These are phyloP conservation scores for Chelonus insularis DNA, from an alignment of 1,140 invertebrate species.

Conservation along the genomic window DNA sequence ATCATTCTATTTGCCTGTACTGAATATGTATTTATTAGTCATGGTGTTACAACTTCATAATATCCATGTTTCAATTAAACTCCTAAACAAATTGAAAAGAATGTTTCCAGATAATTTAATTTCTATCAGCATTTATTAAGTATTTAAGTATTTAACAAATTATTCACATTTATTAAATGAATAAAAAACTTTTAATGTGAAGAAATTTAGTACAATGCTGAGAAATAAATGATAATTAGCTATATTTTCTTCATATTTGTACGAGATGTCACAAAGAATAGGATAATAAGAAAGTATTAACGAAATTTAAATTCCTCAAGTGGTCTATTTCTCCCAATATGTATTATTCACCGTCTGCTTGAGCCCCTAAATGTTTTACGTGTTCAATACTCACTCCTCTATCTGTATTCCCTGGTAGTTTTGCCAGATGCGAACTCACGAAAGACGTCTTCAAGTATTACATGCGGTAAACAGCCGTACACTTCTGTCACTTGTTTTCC, in stretches of 20 bases:
- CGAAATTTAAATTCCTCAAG: slow-evolving; percentile 59
- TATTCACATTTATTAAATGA: too few species aligned
- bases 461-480: neutral
- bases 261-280: neutral
- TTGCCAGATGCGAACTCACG: slow-evolving; percentile 11
- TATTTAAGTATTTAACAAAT: too few species aligned
- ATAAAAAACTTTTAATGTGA: too few species aligned
- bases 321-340: slow-evolving; percentile 56
- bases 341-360: slow-evolving; percentile 54
- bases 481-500: slow-evolving; percentile 12
- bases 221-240: neutral
- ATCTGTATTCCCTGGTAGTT: neutral
- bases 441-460: slow-evolving; percentile 4
- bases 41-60: neutral
- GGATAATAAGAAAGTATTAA: slow-evolving; percentile 40
- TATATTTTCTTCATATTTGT: neutral
- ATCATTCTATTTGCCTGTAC: neutral
- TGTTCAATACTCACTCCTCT: slow-evolving; percentile 27
- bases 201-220: neutral
- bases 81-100: too few species aligned
- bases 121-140: too few species aligned
- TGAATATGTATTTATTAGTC: neutral
- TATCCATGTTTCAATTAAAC: neutral
- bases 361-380: slow-evolving; percentile 53
- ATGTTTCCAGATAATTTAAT: too few species aligned